Conservation (phyloP, 2,888 invertebrate genomes). For the Dryobota labecula region DNA sequence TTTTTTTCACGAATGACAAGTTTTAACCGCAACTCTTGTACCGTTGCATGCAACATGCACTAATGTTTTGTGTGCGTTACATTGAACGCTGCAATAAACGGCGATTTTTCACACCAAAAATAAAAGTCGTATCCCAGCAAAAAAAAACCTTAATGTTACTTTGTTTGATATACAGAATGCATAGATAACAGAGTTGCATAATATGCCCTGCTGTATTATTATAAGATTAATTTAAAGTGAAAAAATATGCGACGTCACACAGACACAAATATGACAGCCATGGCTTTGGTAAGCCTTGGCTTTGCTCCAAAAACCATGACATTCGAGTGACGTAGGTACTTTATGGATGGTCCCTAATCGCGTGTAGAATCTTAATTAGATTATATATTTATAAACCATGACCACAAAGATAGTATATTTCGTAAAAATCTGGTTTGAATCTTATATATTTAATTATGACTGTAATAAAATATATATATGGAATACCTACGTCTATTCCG, state of each 20-base stretch:
- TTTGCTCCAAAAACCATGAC: neutral
- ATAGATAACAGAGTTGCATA: neutral
- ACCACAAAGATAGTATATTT: constrained; percentile 24
- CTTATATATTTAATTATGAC: constrained; percentile 23
- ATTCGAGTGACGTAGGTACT: no score
- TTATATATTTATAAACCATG: constrained; percentile 47
- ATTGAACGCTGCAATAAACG: neutral
- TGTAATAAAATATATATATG: neutral
- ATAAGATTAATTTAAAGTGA: neutral
- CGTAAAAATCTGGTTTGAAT: constrained; percentile 22
- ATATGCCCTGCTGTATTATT: no score
- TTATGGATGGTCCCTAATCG: neutral
- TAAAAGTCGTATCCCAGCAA: neutral
- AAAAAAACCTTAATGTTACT: neutral
- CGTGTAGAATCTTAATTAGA: constrained; percentile 25
- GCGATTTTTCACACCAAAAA: neutral
- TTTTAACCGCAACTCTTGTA: neutral
- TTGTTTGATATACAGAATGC: neutral
- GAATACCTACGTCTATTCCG: neutral
- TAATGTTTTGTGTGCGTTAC: neutral
- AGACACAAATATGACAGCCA: neutral
- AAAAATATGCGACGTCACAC: neutral
- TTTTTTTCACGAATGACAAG: neutral
- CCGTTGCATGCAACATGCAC: neutral
- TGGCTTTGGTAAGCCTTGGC: no score